Evolutionary conservation across 2,888 invertebrate species (phyloP).

Genomic region (Lottia gigantea): DNA sequence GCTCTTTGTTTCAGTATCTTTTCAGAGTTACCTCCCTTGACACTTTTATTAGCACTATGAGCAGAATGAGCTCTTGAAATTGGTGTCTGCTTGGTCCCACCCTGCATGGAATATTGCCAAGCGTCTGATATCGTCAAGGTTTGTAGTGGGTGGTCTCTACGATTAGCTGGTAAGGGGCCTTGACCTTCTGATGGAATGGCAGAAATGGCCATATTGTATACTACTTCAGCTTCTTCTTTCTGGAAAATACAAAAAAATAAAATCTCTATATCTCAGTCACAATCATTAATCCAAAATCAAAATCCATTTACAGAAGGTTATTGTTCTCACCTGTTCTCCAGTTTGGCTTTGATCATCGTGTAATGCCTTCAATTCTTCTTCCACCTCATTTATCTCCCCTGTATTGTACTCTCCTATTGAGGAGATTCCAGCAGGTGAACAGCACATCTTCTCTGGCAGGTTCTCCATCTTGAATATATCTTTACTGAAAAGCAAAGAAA

Average conservation of each 20-base stretch:
- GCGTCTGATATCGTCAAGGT: not conserved
- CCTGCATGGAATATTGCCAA: not conserved
- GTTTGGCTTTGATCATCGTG: not conserved
- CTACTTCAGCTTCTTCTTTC: not conserved
- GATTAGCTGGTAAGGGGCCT: not conserved
- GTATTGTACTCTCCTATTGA: not conserved
- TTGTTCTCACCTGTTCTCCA: not conserved
- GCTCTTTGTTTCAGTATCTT: not conserved
- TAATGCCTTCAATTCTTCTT: not conserved
- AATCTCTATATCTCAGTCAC: not conserved
- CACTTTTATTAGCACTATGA: not conserved
- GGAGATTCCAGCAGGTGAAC: not conserved
- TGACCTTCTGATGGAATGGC: slow-evolving; percentile 1
- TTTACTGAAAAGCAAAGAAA: not conserved
- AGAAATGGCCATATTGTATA: not conserved
- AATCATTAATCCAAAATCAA: too few species aligned
- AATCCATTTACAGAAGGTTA: too few species aligned
- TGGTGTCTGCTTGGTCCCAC: not conserved
- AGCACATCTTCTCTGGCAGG: not conserved
- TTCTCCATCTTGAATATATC: slow-evolving; percentile 13
- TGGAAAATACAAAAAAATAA: not conserved
- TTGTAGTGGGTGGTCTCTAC: not conserved
- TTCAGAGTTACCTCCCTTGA: not conserved
- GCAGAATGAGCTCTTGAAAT: not conserved
- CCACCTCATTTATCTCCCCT: not conserved